Evolutionary conservation across 2,797 vertebrate genomes (phyloP).

Genomic region (Phalanger gymnotis): DNA sequence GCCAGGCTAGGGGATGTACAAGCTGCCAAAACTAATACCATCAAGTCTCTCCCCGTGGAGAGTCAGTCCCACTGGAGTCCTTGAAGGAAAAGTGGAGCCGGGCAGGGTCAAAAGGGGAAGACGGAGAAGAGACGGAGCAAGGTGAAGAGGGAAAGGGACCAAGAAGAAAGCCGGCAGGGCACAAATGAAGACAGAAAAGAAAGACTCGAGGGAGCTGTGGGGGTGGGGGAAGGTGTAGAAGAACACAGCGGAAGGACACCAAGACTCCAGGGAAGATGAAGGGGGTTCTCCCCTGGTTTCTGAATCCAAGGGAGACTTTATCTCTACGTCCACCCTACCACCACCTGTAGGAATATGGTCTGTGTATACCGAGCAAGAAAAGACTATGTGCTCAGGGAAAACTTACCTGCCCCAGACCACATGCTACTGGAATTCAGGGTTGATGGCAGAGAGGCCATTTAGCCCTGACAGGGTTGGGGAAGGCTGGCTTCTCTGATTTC

Average conservation of each 20-base stretch:
- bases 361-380: not conserved
- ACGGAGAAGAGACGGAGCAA: slow-evolving; percentile 18
- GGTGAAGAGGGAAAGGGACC: not conserved
- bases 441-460: not conserved
- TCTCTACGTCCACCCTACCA: not conserved
- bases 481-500: not conserved
- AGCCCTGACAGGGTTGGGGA: not conserved
- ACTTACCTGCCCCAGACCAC: not conserved
- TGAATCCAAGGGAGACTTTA: not conserved
- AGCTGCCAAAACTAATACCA: not conserved
- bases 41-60: not conserved
- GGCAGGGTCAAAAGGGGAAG: not conserved
- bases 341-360: not conserved
- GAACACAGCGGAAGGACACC: not conserved
- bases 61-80: not conserved
- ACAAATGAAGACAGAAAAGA: not conserved
- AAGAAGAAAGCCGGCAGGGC: not conserved
- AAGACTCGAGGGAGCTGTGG: not conserved
- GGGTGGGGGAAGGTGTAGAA: not conserved
- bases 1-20: not conserved
- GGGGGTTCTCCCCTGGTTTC: slow-evolving; percentile 7
- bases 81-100: not conserved
- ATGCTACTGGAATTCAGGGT: not conserved
- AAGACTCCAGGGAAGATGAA: not conserved
- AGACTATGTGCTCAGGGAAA: not conserved